Evolutionary conservation across 2,113 vertebrate species (phyloP).

Genomic region (Fukomys damarensis): DNA sequence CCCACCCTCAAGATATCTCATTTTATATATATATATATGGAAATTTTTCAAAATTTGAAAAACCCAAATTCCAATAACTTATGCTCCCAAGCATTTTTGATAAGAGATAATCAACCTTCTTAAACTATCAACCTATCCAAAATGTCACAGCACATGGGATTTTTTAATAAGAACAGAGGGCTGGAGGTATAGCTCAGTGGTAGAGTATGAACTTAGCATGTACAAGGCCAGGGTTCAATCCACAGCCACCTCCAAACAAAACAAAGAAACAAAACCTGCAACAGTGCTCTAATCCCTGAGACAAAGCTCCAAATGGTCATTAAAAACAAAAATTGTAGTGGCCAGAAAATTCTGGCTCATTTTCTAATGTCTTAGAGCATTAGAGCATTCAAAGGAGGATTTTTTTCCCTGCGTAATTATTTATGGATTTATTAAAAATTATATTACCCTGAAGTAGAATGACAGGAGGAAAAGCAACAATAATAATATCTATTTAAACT

Average conservation of each 20-base stretch:
- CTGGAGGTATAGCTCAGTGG: not conserved
- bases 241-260: not conserved
- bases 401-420: not conserved
- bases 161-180: constrained; percentile 18
- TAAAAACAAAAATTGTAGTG: not conserved
- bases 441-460: not conserved
- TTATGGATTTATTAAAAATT: not conserved
- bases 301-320: not conserved
- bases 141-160: not conserved
- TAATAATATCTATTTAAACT: not conserved
- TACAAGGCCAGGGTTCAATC: not conserved
- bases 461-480: not conserved
- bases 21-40: not conserved
- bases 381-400: not conserved
- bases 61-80: not conserved
- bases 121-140: not conserved
- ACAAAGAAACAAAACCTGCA: not conserved
- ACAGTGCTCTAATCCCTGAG: not conserved
- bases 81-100: not conserved
- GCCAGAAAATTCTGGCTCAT: not conserved
- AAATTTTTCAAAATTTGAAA: not conserved
- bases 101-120: not conserved
- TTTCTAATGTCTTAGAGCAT: not conserved
- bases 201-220: not conserved
- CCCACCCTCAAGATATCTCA: not conserved